A percentile compares a stretch with the other conserved stretches of the same genome.
Evolutionary conservation across 2,797 vertebrate genomes (phyloP).

Genomic region (Orientallactaga sibirica): DNA sequence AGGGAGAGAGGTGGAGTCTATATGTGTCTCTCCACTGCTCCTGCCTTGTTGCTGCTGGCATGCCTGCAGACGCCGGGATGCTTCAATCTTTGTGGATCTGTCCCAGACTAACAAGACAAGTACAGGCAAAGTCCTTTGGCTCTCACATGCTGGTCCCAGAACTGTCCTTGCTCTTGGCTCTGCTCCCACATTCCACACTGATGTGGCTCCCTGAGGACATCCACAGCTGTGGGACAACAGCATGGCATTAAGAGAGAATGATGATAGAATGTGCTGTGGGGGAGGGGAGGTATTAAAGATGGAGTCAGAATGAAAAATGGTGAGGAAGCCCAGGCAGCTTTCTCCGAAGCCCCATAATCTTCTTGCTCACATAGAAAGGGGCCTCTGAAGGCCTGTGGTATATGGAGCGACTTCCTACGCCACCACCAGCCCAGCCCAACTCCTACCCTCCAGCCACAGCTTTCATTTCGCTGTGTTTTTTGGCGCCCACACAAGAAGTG

Average conservation of each 20-base stretch:
- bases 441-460: background rate
- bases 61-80: background rate
- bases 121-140: fast-evolving
- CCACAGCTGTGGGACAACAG: background rate
- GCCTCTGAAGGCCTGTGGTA: fast-evolving
- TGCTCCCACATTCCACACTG: background rate
- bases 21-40: fast-evolving
- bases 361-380: too few relatives aligned
- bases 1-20: too few relatives aligned
- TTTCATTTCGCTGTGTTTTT: constrained; percentile 5
- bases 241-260: background rate
- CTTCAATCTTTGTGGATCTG: fast-evolving
- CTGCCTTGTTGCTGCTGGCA: too few relatives aligned
- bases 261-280: background rate
- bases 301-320: fast-evolving
- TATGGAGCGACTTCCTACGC: background rate
- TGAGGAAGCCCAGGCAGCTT: background rate
- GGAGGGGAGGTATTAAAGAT: background rate
- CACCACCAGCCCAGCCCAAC: background rate
- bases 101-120: background rate
- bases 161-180: background rate
- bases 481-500: background rate
- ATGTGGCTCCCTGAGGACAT: fast-evolving
- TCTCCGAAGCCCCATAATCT: background rate
- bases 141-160: too few relatives aligned